These are phyloP conservation scores for Chaetogeoica ovagalla DNA, from an alignment of 2,888 invertebrate genomes.

Conservation along the genomic window DNA sequence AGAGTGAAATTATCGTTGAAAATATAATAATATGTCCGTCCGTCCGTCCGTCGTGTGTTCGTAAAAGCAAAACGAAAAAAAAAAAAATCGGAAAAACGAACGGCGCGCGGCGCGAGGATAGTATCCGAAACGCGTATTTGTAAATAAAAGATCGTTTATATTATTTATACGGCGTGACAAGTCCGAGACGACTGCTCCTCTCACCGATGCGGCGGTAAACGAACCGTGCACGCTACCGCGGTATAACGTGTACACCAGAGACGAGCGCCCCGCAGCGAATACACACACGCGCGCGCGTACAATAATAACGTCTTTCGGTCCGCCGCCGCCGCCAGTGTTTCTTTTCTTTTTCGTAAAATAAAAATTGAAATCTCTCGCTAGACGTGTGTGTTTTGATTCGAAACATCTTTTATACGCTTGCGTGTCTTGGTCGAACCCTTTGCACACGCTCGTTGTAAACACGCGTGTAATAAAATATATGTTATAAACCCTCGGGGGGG, in stretches of 20 bases:
- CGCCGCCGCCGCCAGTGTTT: too few relatives aligned
- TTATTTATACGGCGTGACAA: conserved; percentile 23
- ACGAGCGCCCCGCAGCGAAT: conserved; percentile 21
- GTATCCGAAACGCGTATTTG: too few relatives aligned
- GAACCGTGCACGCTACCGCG: conserved; percentile 48
- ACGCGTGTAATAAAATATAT: too few relatives aligned
- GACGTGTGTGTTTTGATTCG: conserved; percentile 40
- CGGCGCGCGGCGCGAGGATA: too few relatives aligned
- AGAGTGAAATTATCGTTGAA: too few relatives aligned
- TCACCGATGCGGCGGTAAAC: conserved; percentile 39
- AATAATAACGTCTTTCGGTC: background rate
- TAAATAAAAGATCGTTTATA: background rate
- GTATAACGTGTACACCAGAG: background rate
- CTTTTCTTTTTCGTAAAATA: conserved; percentile 16
- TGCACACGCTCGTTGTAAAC: too few relatives aligned
- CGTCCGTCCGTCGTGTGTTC: background rate
- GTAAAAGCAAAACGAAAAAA: background rate
- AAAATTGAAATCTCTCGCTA: conserved; percentile 18
- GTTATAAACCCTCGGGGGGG: too few relatives aligned
- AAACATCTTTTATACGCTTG: background rate
- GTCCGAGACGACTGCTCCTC: conserved; percentile 45
- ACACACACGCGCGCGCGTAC: too few relatives aligned
- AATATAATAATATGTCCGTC: too few relatives aligned
- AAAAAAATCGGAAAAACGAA: too few relatives aligned
- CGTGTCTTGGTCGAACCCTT: background rate